Percentiles rank a stretch among this genome's conserved stretches.
phyloP scores from a whole-genome alignment of 1,140 invertebrate species.

The Wasmannia auropunctata region DNA sequence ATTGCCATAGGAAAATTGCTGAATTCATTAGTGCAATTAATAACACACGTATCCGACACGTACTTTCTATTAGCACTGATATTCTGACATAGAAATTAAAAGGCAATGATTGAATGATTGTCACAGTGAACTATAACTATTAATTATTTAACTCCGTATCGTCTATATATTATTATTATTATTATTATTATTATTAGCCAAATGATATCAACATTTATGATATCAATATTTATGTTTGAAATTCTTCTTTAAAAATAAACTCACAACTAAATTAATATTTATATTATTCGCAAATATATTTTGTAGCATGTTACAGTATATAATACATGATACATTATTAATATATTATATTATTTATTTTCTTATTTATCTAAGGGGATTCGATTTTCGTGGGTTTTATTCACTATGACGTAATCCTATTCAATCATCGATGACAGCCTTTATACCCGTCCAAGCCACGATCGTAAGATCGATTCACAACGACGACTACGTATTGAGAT shows the following conservation, averaged over 20 bases:
- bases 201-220: too few species aligned
- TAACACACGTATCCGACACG: background rate
- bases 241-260: background rate
- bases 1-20: background rate
- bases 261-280: background rate
- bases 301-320: background rate
- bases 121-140: background rate
- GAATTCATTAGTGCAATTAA: background rate
- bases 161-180: background rate
- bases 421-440: conserved; percentile 45
- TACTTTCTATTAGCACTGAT: conserved; percentile 16
- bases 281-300: background rate
- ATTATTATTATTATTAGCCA: too few species aligned
- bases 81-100: conserved; percentile 31
- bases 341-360: background rate
- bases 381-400: background rate
- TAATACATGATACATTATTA: too few species aligned
- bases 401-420: conserved; percentile 13
- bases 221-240: background rate
- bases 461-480: conserved; percentile 60
- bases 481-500: conserved; percentile 53
- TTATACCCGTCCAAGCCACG: conserved; percentile 52
- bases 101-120: conserved; percentile 20
- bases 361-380: background rate
- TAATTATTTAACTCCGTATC: background rate